A percentile compares a stretch with the other conserved stretches of the same genome.
These are phyloP conservation scores for Erpobdella octoculata DNA, from an alignment of 2,888 invertebrate species.

Conservation along the genomic window DNA sequence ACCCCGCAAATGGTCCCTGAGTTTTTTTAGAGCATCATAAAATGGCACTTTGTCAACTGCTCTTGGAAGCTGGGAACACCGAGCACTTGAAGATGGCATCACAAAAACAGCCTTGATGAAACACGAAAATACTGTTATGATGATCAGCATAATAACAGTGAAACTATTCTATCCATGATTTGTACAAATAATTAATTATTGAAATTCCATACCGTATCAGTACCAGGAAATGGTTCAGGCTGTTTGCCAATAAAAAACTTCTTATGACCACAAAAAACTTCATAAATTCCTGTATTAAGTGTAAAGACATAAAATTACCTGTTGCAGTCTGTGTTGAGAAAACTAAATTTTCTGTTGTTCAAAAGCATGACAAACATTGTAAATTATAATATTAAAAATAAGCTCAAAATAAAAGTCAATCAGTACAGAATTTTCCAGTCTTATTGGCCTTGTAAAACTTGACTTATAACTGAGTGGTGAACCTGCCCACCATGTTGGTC, in stretches of 20 bases:
- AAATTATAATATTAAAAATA: too few species aligned
- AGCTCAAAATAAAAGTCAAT: too few species aligned
- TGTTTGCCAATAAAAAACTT: slow-evolving; percentile 93
- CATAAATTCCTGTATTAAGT: slow-evolving; percentile 65
- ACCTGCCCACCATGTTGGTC: too few species aligned
- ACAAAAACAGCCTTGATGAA: slow-evolving; percentile 84
- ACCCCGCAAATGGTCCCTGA: slow-evolving; percentile 86
- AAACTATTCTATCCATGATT: neutral
- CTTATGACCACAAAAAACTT: slow-evolving; percentile 92
- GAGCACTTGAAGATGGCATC: slow-evolving; percentile 94
- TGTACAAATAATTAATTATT: too few species aligned
- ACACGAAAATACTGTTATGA: neutral
- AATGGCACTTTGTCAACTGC: slow-evolving; percentile 96
- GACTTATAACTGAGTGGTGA: too few species aligned
- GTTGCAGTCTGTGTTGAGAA: too few species aligned
- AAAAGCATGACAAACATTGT: too few species aligned
- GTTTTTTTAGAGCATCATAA: slow-evolving; percentile 87
- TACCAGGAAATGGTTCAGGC: slow-evolving; percentile 83
- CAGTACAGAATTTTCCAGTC: too few species aligned
- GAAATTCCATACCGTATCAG: slow-evolving; percentile 91
- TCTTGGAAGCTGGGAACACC: slow-evolving; percentile 91
- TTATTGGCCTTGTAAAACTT: too few species aligned
- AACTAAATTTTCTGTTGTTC: too few species aligned
- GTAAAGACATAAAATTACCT: neutral
- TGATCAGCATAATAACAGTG: neutral